Percentiles rank a stretch among this genome's conserved stretches.
phyloP scores from a whole-genome alignment of 35 echinoderm and acorn worm genomes.

The Heliocidaris erythrogramma region DNA sequence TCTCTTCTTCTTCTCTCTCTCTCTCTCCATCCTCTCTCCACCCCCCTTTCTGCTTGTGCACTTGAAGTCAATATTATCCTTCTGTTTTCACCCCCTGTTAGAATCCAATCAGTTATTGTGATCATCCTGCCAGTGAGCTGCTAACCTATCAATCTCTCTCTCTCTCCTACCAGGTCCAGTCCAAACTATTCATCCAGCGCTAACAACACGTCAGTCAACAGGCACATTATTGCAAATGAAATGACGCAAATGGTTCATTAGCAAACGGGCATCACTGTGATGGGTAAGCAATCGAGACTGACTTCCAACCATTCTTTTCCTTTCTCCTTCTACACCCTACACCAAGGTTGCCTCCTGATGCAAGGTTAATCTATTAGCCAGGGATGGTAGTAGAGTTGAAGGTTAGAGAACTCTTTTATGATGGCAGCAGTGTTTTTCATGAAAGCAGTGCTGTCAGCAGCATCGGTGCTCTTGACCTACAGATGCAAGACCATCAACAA shows the following conservation, averaged over 20 bases:
- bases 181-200: neutral
- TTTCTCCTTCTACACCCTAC: neutral
- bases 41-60: neutral
- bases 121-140: neutral
- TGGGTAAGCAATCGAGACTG: neutral
- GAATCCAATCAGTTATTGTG: neutral
- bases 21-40: neutral
- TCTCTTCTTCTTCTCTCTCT: too few relatives aligned
- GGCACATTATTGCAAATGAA: slow-evolving; percentile 10
- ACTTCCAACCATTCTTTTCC: neutral
- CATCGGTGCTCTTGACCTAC: neutral
- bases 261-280: neutral
- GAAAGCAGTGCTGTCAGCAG: neutral
- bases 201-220: neutral
- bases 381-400: neutral
- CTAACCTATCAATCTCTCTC: neutral
- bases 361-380: slow-evolving; percentile 12
- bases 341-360: neutral
- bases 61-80: neutral
- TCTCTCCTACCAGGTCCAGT: neutral
- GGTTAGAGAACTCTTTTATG: neutral
- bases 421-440: neutral
- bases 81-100: neutral
- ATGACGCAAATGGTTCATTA: slow-evolving; percentile 17
- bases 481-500: neutral